Percentiles rank a stretch among this genome's conserved stretches.
Evolutionary conservation across 1,140 invertebrate genomes (phyloP).

Genomic region (Zaprionus africanus): DNA sequence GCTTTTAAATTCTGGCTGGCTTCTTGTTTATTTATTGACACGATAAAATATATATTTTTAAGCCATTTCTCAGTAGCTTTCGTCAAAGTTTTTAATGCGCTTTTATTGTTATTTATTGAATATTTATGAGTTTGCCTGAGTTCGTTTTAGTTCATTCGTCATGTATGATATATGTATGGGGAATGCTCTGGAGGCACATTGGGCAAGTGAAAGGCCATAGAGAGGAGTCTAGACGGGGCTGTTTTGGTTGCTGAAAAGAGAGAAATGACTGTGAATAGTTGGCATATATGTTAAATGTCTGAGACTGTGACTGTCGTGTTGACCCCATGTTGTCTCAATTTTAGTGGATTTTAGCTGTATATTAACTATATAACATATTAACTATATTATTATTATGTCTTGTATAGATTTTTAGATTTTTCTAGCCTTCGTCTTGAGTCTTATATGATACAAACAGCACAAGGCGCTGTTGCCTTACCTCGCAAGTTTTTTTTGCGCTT

Average conservation of each 20-base stretch:
- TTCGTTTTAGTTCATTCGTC: not conserved
- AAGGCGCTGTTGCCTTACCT: not conserved
- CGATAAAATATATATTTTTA: slow-evolving; percentile 30
- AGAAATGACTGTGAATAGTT: too few species aligned
- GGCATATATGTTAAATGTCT: too few species aligned
- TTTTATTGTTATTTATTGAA: slow-evolving; percentile 72
- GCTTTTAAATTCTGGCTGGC: slow-evolving; percentile 58
- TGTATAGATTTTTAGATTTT: not conserved
- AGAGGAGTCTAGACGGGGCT: too few species aligned
- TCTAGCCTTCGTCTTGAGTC: not conserved
- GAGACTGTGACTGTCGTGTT: too few species aligned
- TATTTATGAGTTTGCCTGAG: slow-evolving; percentile 59
- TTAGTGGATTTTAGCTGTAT: too few species aligned
- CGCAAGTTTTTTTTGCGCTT: not conserved
- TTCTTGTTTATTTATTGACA: slow-evolving; percentile 57
- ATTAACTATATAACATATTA: too few species aligned
- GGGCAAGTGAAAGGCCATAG: too few species aligned
- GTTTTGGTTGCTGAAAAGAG: too few species aligned
- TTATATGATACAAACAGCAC: not conserved
- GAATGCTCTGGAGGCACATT: too few species aligned
- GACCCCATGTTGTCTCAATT: too few species aligned
- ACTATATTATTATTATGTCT: too few species aligned
- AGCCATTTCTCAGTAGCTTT: slow-evolving; percentile 26
- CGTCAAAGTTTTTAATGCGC: slow-evolving; percentile 58
- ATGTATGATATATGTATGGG: not conserved